These are phyloP conservation scores for Drosophila borealis DNA, from an alignment of 2,888 invertebrate species.

Conservation along the genomic window DNA sequence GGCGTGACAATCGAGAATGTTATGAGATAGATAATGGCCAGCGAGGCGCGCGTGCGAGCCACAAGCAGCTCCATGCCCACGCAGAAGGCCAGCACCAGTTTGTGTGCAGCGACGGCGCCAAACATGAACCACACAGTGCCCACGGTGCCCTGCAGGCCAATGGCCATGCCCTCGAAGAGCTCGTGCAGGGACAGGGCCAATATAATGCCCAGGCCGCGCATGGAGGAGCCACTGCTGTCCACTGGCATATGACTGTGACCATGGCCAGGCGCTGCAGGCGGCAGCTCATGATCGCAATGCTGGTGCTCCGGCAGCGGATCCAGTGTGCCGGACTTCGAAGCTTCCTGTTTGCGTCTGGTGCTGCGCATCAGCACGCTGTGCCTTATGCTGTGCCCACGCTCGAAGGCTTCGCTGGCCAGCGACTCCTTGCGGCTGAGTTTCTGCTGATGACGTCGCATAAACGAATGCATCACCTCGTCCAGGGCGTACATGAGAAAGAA, in stretches of 20 bases:
- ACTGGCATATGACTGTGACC: slow-evolving; percentile 72
- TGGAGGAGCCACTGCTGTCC: slow-evolving; percentile 77
- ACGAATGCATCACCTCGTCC: slow-evolving; percentile 91
- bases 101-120: slow-evolving; percentile 93
- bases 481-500: slow-evolving; percentile 92
- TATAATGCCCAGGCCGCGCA: slow-evolving; percentile 92
- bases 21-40: slow-evolving; percentile 89
- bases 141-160: slow-evolving; percentile 90
- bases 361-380: slow-evolving; percentile 74
- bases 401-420: slow-evolving; percentile 80
- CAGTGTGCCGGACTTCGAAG: not conserved
- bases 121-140: slow-evolving; percentile 91
- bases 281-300: slow-evolving; percentile 1
- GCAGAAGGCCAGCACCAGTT: slow-evolving; percentile 94
- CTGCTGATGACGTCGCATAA: slow-evolving; percentile 87
- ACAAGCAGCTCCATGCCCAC: slow-evolving; percentile 93
- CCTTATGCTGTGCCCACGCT: slow-evolving; percentile 81
- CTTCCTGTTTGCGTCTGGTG: not conserved
- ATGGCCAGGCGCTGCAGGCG: slow-evolving; percentile 22
- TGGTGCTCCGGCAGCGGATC: not conserved
- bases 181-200: slow-evolving; percentile 94
- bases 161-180: slow-evolving; percentile 93
- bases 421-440: slow-evolving; percentile 67
- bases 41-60: slow-evolving; percentile 87
- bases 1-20: slow-evolving; percentile 93